Conservation (phyloP, 2,888 invertebrate species). For the Oscheius sp. region DNA sequence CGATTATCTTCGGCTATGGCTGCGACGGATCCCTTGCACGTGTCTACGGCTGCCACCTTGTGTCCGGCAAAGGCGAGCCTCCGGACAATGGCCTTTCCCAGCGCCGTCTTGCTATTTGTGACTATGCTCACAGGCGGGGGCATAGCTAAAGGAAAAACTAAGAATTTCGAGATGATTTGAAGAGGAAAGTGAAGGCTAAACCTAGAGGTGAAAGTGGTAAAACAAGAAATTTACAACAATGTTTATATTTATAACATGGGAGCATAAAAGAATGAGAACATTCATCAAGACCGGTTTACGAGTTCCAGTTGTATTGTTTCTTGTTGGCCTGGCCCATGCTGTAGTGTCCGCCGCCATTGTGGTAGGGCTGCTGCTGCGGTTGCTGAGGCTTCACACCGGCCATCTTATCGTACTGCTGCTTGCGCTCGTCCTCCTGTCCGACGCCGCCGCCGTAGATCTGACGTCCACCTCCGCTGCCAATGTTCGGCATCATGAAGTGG, state of each 20-base stretch:
- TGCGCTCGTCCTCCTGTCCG: conserved; percentile 46
- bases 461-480: conserved; percentile 42
- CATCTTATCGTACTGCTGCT: conserved; percentile 51
- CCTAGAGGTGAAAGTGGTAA: neutral
- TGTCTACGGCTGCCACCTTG: conserved; percentile 50
- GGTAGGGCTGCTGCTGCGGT: conserved; percentile 41
- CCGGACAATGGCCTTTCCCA: conserved; percentile 57
- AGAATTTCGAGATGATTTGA: neutral
- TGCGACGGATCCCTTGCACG: conserved; percentile 46
- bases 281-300: conserved; percentile 45
- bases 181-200: conserved; percentile 6
- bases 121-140: conserved; percentile 45
- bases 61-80: conserved; percentile 60
- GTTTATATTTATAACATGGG: conserved; percentile 13
- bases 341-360: conserved; percentile 44
- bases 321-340: conserved; percentile 45
- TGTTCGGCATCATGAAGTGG: conserved; percentile 51
- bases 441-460: conserved; percentile 47
- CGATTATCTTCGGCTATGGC: conserved; percentile 53
- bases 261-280: conserved; percentile 44
- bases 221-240: conserved; percentile 10
- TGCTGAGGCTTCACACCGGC: conserved; percentile 38
- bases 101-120: conserved; percentile 47
- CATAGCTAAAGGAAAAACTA: neutral
- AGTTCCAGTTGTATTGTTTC: conserved; percentile 55